These are phyloP conservation scores for Desmophyllum pertusum DNA, from an alignment of 92 coral and sea anemone species.

Conservation along the genomic window DNA sequence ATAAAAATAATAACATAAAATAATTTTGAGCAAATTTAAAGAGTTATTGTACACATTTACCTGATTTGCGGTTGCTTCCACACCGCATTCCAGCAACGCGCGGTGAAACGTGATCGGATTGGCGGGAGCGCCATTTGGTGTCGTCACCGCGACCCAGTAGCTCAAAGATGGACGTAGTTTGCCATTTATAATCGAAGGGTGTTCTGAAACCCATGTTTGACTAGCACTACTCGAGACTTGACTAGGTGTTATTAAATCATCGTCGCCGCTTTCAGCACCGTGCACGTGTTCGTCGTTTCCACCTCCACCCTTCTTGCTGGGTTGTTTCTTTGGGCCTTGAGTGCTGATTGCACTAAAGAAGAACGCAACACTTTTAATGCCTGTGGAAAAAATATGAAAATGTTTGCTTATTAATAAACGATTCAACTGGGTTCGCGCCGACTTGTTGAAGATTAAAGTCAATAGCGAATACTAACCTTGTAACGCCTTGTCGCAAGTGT, in stretches of 20 bases:
- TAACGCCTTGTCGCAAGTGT: conserved; percentile 42
- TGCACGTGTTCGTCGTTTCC: conserved; percentile 14
- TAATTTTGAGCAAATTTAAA: too few relatives aligned
- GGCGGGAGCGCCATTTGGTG: conserved; percentile 7
- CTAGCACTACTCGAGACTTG: conserved; percentile 19
- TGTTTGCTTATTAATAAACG: too few relatives aligned
- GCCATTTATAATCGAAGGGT: conserved; percentile 10
- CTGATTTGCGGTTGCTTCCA: not conserved
- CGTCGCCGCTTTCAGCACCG: conserved; percentile 33
- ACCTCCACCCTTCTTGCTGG: not conserved
- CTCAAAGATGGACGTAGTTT: not conserved
- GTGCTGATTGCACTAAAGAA: conserved; percentile 44
- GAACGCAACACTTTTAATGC: conserved; percentile 32
- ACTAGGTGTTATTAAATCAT: conserved; percentile 3
- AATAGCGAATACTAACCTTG: not conserved
- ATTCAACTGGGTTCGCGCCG: too few relatives aligned
- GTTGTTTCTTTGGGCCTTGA: not conserved
- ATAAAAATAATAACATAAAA: too few relatives aligned
- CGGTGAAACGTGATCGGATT: conserved; percentile 9
- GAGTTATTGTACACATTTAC: too few relatives aligned
- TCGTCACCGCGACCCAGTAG: conserved; percentile 2
- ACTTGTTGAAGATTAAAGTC: too few relatives aligned
- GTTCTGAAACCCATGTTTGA: conserved; percentile 31
- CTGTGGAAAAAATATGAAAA: not conserved
- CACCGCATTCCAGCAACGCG: not conserved